Percentiles rank a stretch among this genome's conserved stretches.
phyloP scores from a whole-genome alignment of 2,113 vertebrate genomes.

The Tupaia tana region DNA sequence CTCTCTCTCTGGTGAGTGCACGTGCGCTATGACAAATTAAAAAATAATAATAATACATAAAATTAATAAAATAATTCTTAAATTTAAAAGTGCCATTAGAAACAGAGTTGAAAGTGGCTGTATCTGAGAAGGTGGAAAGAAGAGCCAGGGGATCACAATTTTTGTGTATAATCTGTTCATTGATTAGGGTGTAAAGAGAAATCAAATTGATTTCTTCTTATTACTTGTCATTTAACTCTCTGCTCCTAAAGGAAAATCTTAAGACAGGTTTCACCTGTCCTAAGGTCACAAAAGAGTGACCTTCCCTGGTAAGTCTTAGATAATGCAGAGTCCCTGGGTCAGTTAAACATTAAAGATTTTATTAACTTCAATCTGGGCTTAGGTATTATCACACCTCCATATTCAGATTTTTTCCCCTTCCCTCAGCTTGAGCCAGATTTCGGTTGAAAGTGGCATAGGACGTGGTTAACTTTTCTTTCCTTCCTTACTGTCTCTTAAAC shows the following conservation, averaged over 20 bases:
- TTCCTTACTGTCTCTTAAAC: neutral
- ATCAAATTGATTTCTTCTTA: neutral
- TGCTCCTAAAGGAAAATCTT: neutral
- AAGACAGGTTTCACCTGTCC: neutral
- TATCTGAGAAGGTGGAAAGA: neutral
- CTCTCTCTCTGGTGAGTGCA: too few species aligned
- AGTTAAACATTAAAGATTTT: neutral
- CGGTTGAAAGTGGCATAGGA: neutral
- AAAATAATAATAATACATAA: too few species aligned
- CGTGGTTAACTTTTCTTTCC: neutral
- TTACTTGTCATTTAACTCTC: neutral
- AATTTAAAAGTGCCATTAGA: neutral
- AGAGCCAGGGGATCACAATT: neutral
- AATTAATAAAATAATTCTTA: too few species aligned
- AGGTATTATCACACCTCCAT: neutral
- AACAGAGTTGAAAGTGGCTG: neutral
- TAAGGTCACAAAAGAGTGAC: neutral
- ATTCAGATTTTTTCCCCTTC: neutral
- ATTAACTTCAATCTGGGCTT: neutral
- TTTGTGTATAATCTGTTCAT: neutral
- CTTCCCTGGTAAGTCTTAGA: neutral
- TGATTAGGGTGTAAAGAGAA: slow-evolving; percentile 1
- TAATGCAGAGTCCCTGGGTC: neutral
- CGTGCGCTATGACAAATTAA: too few species aligned
- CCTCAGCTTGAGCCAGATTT: neutral